phyloP scores from a whole-genome alignment of 2,113 vertebrate species.

The Pycnonotus jocosus region DNA sequence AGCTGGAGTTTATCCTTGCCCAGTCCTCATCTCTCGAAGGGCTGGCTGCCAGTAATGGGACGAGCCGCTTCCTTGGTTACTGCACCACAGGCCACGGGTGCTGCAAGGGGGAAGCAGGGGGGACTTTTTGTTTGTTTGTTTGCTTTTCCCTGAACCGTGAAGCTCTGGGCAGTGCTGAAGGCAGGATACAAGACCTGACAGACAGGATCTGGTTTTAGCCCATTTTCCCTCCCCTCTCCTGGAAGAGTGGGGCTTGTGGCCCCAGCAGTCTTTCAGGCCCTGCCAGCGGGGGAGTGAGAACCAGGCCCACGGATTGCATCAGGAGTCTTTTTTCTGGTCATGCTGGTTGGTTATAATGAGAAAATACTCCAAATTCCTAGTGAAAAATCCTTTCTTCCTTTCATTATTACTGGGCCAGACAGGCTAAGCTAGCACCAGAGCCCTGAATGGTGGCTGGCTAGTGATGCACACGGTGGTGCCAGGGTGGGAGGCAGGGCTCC shows the following conservation, averaged over 20 bases:
- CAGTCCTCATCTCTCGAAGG: neutral
- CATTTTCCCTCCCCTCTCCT: neutral
- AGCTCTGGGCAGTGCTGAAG: neutral
- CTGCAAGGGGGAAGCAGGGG: neutral
- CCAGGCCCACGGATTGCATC: neutral
- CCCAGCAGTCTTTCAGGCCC: neutral
- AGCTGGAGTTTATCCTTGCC: neutral
- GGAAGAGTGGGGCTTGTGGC: neutral
- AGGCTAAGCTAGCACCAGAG: neutral
- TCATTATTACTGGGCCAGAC: conserved; percentile 17
- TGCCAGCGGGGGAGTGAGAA: conserved; percentile 25
- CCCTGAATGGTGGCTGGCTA: neutral
- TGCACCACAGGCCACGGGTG: neutral
- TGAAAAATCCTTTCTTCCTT: conserved; percentile 39
- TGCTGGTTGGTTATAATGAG: conserved; percentile 43
- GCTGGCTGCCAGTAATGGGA: neutral
- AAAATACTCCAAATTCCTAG: conserved; percentile 52
- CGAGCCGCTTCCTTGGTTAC: neutral
- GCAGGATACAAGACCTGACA: neutral
- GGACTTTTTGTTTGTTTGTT: neutral
- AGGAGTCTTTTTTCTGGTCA: conserved; percentile 16
- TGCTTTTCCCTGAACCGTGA: conserved; percentile 2
- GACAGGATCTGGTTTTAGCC: neutral
- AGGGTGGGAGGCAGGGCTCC: neutral
- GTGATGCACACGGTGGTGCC: neutral